These are phyloP conservation scores for Stegastes partitus DNA, from an alignment of 2,113 vertebrate species.

Conservation along the genomic window DNA sequence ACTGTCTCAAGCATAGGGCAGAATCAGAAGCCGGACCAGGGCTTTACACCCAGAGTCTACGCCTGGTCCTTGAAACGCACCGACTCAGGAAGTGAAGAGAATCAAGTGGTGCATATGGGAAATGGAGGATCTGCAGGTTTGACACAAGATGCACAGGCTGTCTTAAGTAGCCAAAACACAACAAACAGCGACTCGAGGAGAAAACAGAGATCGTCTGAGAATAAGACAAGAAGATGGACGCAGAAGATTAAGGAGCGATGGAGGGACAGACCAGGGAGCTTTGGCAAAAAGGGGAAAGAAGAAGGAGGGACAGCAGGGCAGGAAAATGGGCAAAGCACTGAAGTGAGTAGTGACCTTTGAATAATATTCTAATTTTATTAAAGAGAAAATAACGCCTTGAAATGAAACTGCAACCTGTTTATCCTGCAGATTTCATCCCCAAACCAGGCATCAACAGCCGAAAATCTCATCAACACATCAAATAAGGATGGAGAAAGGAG, in stretches of 20 bases:
- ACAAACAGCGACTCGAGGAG: conserved; percentile 22
- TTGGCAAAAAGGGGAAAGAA: conserved; percentile 58
- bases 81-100: conserved; percentile 6
- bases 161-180: conserved; percentile 18
- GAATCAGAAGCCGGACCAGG: conserved; percentile 30
- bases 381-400: background rate
- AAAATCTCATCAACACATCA: conserved; percentile 16
- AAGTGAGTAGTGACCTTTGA: conserved; percentile 60
- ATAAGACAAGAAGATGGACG: conserved; percentile 79
- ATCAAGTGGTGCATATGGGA: conserved; percentile 10
- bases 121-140: conserved; percentile 50
- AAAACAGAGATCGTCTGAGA: conserved; percentile 61
- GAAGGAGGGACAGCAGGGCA: conserved; percentile 16
- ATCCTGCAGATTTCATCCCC: conserved; percentile 36
- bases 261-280: conserved; percentile 66
- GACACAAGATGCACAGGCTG: conserved; percentile 27
- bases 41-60: conserved; percentile 44
- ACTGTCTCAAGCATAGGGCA: conserved; percentile 8
- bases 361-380: background rate
- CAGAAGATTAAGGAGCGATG: conserved; percentile 81
- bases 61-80: conserved; percentile 48
- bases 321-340: conserved; percentile 20
- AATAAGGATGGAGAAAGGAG: conserved; percentile 17
- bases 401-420: conserved; percentile 15
- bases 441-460: conserved; percentile 33